Conservation (phyloP, 2,797 vertebrate genomes). For the Argya squamiceps region DNA sequence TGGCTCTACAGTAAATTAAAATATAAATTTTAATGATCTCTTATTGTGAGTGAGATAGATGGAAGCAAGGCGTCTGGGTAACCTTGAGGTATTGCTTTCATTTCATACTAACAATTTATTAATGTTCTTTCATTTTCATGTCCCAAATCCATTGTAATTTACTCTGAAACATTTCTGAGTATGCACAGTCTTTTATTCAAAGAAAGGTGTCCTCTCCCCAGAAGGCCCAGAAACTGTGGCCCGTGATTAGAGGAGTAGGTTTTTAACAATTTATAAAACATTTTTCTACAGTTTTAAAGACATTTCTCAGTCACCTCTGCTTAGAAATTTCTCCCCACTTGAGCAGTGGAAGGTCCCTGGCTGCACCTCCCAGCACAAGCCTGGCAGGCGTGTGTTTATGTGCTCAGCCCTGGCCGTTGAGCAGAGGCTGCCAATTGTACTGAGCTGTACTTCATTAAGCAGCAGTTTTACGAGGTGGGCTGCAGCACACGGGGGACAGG, state of each 20-base stretch:
- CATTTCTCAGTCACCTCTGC: neutral
- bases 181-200: neutral
- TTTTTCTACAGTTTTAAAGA: constrained; percentile 2
- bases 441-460: constrained; percentile 67
- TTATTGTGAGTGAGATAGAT: constrained; percentile 30
- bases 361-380: neutral
- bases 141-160: constrained; percentile 12
- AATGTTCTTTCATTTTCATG: neutral
- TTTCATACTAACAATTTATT: constrained; percentile 17
- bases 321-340: neutral
- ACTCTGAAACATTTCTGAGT: neutral
- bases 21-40: constrained; percentile 45
- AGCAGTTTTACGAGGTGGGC: constrained; percentile 71
- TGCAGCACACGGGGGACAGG: constrained; percentile 45
- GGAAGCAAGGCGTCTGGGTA: constrained; percentile 35
- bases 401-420: neutral
- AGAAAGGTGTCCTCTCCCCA: neutral
- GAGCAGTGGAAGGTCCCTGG: neutral
- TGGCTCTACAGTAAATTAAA: constrained; percentile 29
- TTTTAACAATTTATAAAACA: neutral
- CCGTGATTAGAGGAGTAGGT: neutral
- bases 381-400: neutral
- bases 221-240: neutral
- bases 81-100: constrained; percentile 28
- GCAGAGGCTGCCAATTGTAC: constrained; percentile 45